phyloP scores from a whole-genome alignment of 2,888 invertebrate species.

The Penaeus monodon region DNA sequence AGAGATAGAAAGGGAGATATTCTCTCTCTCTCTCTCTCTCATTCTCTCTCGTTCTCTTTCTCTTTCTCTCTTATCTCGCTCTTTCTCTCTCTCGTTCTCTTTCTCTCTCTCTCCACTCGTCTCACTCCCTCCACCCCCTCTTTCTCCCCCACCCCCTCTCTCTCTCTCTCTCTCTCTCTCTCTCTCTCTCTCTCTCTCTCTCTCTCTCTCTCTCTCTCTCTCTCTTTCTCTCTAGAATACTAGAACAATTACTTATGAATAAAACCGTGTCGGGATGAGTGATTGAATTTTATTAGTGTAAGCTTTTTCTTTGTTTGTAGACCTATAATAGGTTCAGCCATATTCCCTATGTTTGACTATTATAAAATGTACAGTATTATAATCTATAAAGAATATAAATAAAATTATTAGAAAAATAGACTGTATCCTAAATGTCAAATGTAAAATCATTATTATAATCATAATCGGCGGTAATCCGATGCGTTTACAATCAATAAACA shows the following conservation, averaged over 20 bases:
- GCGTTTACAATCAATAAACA: no score
- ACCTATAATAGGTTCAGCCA: not conserved
- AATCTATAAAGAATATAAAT: no score
- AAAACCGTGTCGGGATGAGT: no score
- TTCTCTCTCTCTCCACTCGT: not conserved
- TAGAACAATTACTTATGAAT: no score
- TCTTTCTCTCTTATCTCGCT: no score
- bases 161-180: not conserved
- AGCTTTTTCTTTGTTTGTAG: not conserved
- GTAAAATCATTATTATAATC: no score
- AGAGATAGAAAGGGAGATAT: conserved; percentile 5
- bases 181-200: not conserved
- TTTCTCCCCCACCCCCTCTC: not conserved
- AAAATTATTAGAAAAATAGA: no score
- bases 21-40: not conserved
- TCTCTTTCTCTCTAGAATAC: not conserved
- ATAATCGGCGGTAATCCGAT: no score
- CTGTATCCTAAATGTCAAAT: no score
- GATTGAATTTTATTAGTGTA: no score
- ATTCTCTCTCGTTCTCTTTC: not conserved
- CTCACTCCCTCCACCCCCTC: not conserved
- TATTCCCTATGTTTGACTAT: not conserved
- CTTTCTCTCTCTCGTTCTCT: not conserved
- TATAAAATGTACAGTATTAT: no score
- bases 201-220: conserved; percentile 9